Percentiles rank a stretch among this genome's conserved stretches.
These are phyloP conservation scores for Hydractinia echinata DNA, from an alignment of 30 jellyfish, hydroid and myxozoan genomes.

Conservation along the genomic window DNA sequence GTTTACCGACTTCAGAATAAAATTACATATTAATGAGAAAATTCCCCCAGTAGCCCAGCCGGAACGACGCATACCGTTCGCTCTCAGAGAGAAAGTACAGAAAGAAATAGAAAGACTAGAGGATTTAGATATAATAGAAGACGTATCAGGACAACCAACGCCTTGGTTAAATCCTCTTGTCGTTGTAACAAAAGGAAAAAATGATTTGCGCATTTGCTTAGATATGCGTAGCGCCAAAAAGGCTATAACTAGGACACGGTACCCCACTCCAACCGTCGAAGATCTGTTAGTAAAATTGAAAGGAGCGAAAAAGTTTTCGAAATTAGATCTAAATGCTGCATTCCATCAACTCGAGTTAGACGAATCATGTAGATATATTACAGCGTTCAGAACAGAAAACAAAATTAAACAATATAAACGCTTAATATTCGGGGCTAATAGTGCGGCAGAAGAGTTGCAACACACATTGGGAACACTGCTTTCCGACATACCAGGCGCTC, in stretches of 20 bases:
- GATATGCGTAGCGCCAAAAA: conserved; percentile 13
- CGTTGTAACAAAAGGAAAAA: neutral
- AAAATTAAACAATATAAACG: neutral
- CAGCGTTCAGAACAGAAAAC: neutral
- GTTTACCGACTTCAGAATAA: neutral
- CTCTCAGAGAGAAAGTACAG: conserved; percentile 2
- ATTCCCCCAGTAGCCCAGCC: neutral
- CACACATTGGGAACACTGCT: neutral
- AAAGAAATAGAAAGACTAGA: neutral
- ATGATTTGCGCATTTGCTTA: neutral
- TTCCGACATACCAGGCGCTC: neutral
- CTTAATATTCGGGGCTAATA: neutral
- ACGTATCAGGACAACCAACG: conserved; percentile 7
- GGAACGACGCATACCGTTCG: conserved; percentile 7
- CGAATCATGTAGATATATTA: neutral
- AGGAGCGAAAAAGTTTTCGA: conserved; percentile 3
- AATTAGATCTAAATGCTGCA: conserved; percentile 7
- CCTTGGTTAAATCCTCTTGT: neutral
- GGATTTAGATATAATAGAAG: neutral
- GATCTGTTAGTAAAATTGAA: conserved; percentile 9
- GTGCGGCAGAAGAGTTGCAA: conserved; percentile 4
- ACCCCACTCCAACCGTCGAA: conserved; percentile 28
- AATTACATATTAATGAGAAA: conserved; percentile 1
- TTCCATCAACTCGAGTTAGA: conserved; percentile 9
- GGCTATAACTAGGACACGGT: conserved; percentile 14